These are phyloP conservation scores for Geodia barretti DNA, from an alignment of 37 sponge, comb jelly and placozoan species.

Conservation along the genomic window DNA sequence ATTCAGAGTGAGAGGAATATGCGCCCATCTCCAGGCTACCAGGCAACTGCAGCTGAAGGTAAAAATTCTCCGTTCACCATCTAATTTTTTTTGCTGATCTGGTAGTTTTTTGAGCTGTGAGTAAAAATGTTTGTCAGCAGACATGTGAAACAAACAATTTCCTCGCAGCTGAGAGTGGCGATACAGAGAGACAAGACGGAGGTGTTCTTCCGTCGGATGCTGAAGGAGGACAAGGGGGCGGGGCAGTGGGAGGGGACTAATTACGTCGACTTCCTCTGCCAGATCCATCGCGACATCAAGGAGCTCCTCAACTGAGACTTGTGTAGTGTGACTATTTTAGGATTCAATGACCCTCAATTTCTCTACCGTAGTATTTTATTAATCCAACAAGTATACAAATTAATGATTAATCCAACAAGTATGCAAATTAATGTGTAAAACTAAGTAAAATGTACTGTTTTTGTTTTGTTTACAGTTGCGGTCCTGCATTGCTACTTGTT, in stretches of 20 bases:
- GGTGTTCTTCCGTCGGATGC: constrained; percentile 64
- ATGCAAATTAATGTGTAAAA: too few relatives aligned
- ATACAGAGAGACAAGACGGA: constrained; percentile 85
- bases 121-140: not conserved
- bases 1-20: constrained; percentile 60
- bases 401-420: too few relatives aligned
- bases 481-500: too few relatives aligned
- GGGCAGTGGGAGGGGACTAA: constrained; percentile 77
- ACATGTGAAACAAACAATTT: too few relatives aligned
- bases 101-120: not conserved
- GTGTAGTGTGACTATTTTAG: not conserved
- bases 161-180: constrained; percentile 53
- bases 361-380: too few relatives aligned
- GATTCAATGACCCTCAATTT: too few relatives aligned
- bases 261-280: constrained; percentile 93
- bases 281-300: constrained; percentile 92
- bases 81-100: not conserved
- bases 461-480: too few relatives aligned
- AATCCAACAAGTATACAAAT: too few relatives aligned
- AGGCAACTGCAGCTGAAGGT: constrained; percentile 68
- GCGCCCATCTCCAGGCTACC: constrained; percentile 37
- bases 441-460: too few relatives aligned
- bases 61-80: too few relatives aligned
- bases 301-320: constrained; percentile 69
- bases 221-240: constrained; percentile 82